Evolutionary conservation across 2,888 invertebrate genomes (phyloP).

Genomic region (Scrobipalpa costella): DNA sequence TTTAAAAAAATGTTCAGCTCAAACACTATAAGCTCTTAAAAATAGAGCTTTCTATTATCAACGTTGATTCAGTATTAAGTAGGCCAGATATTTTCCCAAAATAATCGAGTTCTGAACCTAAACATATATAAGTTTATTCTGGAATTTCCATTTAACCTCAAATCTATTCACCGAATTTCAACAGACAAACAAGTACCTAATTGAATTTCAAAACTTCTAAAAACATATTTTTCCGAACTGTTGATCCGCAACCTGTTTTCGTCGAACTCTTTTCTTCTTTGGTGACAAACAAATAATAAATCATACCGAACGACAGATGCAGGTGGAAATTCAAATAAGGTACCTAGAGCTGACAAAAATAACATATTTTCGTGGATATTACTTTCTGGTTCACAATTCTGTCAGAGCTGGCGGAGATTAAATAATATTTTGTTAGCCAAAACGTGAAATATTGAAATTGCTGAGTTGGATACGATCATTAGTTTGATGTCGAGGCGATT

Average conservation of each 20-base stretch:
- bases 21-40: no score
- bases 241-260: slow-evolving; percentile 13
- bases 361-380: slow-evolving; percentile 26
- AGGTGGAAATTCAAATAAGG: slow-evolving; percentile 44
- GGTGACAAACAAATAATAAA: slow-evolving; percentile 31
- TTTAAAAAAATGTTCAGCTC: no score
- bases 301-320: slow-evolving; percentile 38
- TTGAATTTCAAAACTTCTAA: slow-evolving; percentile 17
- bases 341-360: slow-evolving; percentile 16
- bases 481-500: background rate
- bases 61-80: no score
- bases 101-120: background rate
- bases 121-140: background rate
- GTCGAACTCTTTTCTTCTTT: slow-evolving; percentile 9
- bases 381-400: slow-evolving; percentile 15
- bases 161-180: background rate
- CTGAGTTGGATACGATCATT: background rate
- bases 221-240: slow-evolving; percentile 26
- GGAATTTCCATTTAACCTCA: background rate
- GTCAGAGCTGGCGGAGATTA: slow-evolving; percentile 10
- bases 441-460: background rate
- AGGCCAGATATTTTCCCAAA: no score
- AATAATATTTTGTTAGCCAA: background rate
- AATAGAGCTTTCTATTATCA: no score
- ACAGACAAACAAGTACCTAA: background rate